phyloP scores from a whole-genome alignment of 2,113 vertebrate species.

The Laterallus jamaicensis region DNA sequence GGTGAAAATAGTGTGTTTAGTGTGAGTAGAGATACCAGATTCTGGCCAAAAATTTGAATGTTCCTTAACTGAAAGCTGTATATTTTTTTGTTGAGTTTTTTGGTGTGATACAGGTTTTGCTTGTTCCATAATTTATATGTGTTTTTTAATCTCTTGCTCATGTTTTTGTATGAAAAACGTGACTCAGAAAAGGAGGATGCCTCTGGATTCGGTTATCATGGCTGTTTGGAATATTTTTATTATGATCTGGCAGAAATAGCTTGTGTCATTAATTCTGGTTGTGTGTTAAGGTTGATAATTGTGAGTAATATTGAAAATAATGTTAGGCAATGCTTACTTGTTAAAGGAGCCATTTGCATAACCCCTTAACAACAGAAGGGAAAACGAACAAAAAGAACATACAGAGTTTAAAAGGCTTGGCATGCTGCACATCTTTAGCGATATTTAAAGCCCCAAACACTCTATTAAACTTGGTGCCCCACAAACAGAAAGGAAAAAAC shows the following conservation, averaged over 20 bases:
- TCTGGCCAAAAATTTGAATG: neutral
- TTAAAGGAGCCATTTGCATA: neutral
- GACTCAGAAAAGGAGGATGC: neutral
- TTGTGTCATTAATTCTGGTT: neutral
- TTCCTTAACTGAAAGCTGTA: neutral
- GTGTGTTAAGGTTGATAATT: neutral
- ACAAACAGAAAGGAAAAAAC: neutral
- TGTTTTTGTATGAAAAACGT: neutral
- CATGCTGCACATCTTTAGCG: neutral
- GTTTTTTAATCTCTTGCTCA: neutral
- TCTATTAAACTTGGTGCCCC: neutral
- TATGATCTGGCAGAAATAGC: neutral
- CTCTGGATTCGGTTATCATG: neutral
- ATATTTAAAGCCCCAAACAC: neutral
- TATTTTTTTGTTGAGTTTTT: neutral
- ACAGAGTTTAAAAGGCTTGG: neutral
- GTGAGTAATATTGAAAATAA: neutral
- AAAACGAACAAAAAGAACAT: neutral
- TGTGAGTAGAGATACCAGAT: neutral
- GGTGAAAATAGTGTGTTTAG: neutral
- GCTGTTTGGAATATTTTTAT: neutral
- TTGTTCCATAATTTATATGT: neutral
- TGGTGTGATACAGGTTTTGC: fast-evolving
- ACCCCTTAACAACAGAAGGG: neutral
- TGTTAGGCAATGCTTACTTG: neutral